Evolutionary conservation across 2,797 vertebrate species (phyloP).

Genomic region (Sus cebifrons): DNA sequence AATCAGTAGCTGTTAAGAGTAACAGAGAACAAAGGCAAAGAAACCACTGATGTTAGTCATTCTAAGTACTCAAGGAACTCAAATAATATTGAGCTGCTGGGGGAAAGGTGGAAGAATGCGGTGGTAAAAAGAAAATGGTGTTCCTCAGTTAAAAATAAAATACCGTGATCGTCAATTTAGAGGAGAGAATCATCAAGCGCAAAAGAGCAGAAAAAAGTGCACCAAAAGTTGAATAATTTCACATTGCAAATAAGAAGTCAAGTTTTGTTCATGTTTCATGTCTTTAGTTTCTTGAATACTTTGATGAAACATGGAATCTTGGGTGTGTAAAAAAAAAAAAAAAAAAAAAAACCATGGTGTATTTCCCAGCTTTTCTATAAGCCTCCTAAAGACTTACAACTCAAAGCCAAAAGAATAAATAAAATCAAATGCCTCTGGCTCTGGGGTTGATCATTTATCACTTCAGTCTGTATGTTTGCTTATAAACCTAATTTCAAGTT

Average conservation of each 20-base stretch:
- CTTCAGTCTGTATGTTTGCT: neutral
- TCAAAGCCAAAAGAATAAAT: slow-evolving; percentile 23
- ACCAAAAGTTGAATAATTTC: slow-evolving; percentile 1
- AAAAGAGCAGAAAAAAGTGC: neutral
- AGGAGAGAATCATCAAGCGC: neutral
- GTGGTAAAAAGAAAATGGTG: neutral
- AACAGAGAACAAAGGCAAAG: neutral
- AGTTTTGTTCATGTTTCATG: neutral
- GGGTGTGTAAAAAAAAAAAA: neutral
- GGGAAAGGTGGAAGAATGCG: neutral
- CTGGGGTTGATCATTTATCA: neutral
- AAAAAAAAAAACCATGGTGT: neutral
- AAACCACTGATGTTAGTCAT: neutral
- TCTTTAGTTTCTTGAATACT: neutral
- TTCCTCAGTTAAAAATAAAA: neutral
- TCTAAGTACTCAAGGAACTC: slow-evolving; percentile 10
- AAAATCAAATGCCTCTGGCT: neutral
- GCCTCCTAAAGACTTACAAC: neutral
- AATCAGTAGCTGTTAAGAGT: neutral
- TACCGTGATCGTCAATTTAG: neutral
- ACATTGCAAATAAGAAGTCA: neutral
- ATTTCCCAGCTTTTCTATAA: neutral
- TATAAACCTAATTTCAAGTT: slow-evolving; percentile 27
- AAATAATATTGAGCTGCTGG: neutral
- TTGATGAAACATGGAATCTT: neutral